Percentiles rank a stretch among this genome's conserved stretches.
phyloP scores from a whole-genome alignment of 2,888 invertebrate genomes.

The Heliconius hortense region DNA sequence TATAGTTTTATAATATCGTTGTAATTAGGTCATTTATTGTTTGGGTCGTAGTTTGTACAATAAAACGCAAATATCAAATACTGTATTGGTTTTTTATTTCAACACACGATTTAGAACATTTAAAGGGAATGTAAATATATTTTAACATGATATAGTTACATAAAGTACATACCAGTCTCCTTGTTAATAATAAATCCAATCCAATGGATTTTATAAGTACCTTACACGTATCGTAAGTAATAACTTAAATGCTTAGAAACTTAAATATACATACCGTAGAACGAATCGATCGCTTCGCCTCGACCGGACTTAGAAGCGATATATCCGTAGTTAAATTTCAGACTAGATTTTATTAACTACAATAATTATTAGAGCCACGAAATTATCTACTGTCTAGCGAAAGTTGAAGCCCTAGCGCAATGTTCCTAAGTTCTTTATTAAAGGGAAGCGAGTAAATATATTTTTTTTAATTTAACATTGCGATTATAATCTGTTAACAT shows the following conservation, averaged over 20 bases:
- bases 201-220: constrained; percentile 73
- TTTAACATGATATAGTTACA: constrained; percentile 61
- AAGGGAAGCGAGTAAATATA: constrained; percentile 8
- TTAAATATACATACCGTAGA: constrained; percentile 37
- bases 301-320: constrained; percentile 59
- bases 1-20: too few relatives aligned
- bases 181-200: constrained; percentile 73
- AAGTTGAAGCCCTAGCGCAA: constrained; percentile 28
- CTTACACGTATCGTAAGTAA: constrained; percentile 60
- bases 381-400: constrained; percentile 51
- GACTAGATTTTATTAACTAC: constrained; percentile 74
- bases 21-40: neutral
- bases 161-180: constrained; percentile 80
- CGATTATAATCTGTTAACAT: constrained; percentile 10
- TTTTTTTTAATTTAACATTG: neutral
- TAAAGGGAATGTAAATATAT: constrained; percentile 75
- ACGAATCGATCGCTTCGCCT: constrained; percentile 59
- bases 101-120: constrained; percentile 59
- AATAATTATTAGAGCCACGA: constrained; percentile 57
- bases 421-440: constrained; percentile 23
- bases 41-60: constrained; percentile 41
- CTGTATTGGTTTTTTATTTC: constrained; percentile 78
- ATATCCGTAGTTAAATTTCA: constrained; percentile 56
- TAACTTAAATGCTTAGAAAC: constrained; percentile 78
- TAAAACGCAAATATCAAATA: constrained; percentile 72